Base-by-base conservation (phyloP, 2,113 vertebrate species). In the Pterocles burchelli region DNA sequence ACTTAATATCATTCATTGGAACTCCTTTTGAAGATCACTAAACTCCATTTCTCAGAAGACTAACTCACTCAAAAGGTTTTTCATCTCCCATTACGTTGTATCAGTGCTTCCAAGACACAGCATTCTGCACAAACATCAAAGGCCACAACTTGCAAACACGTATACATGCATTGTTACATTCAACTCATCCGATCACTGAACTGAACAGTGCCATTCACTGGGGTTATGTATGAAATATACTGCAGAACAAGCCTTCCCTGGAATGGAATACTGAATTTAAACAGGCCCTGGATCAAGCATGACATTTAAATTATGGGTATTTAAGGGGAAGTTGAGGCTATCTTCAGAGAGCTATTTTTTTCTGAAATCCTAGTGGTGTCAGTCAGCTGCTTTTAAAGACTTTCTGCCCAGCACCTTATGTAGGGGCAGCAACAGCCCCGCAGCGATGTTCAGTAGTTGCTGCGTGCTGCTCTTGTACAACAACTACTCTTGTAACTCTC, bases 361-460 rank as follows among this genome's bases (percentile, higher is more conserved):
- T 21, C 59, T 31, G 31, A 52, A 61, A 70, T 68, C 33, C 36
- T 31, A 51, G 33, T 52, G 38, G 26, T 63, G 49, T 33, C 33
- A 43, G 48, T 29, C 52, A 71, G 70, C 28, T 88, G 57, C 16
- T n/a, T 85, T 70, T 31, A 24, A 68, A 55, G 34, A 33, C 34
- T 7, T 76, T 34, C 58, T 57, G 20, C 25, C 51, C 1, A 13
- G 34, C 36, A 66, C 46, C 29, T 77, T 33, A 33, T 0, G 0
- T 8, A 57, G n/a, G 41, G 41, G 65, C 54, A 84, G 48, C 34
- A 46, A 31, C 0, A 0, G 31, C 28, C 46, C 57, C 1, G 2
- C 4, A 10, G 71, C 1, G 4, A 72, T 7, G 45, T 51, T 43
- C 5, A 2, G 28, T 9, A 65, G 45, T 26, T 90, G 67, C 54